A percentile compares a stretch with the other conserved stretches of the same genome.
Evolutionary conservation across 1,140 invertebrate genomes (phyloP).

Genomic region (Heliothis subflexa): DNA sequence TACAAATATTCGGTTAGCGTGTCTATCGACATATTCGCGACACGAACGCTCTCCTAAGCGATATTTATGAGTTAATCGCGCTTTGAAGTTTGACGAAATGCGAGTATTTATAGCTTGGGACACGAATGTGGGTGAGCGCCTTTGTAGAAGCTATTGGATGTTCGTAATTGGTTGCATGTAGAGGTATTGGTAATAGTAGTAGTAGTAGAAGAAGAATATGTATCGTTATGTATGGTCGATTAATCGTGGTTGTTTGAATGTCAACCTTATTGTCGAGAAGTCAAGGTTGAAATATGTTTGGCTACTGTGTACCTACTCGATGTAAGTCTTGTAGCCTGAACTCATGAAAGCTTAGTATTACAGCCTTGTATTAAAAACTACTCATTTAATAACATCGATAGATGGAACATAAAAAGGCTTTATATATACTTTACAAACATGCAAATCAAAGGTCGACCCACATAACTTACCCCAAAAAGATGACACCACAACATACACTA

Average conservation of each 20-base stretch:
- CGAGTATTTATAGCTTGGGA: conserved; percentile 71
- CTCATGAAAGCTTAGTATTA: too few relatives aligned
- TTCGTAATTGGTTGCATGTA: not conserved
- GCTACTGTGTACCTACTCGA: too few relatives aligned
- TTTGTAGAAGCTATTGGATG: not conserved
- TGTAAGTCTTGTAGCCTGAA: too few relatives aligned
- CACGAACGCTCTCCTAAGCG: not conserved
- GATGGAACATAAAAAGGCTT: too few relatives aligned
- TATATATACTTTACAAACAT: not conserved
- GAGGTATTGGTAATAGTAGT: too few relatives aligned
- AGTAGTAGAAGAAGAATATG: too few relatives aligned
- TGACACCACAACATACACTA: conserved; percentile 32
- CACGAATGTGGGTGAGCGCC: conserved; percentile 61
- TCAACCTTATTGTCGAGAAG: too few relatives aligned
- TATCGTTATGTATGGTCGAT: too few relatives aligned
- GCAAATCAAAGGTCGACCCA: conserved; percentile 38
- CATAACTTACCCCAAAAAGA: conserved; percentile 45
- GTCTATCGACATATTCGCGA: conserved; percentile 58
- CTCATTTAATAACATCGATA: too few relatives aligned
- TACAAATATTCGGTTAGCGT: conserved; percentile 60
- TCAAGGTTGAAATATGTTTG: too few relatives aligned
- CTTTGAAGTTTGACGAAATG: conserved; percentile 80
- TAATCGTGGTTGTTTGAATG: too few relatives aligned
- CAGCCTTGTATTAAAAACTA: too few relatives aligned
- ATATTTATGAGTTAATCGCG: conserved; percentile 77